Evolutionary conservation across 2,888 invertebrate species (phyloP).

Genomic region (Volucella bombylans): DNA sequence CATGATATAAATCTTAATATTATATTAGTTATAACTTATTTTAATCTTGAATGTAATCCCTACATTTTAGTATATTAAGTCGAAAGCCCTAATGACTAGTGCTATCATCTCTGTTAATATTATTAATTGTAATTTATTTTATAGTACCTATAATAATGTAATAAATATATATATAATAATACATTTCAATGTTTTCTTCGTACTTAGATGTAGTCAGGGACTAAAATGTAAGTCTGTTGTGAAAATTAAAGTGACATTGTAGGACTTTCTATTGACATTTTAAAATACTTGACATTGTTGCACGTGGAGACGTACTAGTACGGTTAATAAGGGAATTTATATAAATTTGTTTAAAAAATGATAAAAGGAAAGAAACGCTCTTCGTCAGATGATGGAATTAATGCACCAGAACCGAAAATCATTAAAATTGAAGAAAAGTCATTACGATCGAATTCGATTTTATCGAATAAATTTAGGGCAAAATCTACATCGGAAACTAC

Average conservation of each 20-base stretch:
- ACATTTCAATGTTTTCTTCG: too few relatives aligned
- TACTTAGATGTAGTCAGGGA: too few relatives aligned
- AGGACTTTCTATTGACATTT: slow-evolving; percentile 4
- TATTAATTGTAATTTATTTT: too few relatives aligned
- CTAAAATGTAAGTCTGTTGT: too few relatives aligned
- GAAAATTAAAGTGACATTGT: not conserved
- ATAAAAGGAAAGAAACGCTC: slow-evolving; percentile 66
- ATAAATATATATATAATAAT: too few relatives aligned
- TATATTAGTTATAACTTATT: too few relatives aligned
- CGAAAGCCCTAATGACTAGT: too few relatives aligned
- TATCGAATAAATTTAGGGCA: slow-evolving; percentile 24
- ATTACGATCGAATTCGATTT: slow-evolving; percentile 3
- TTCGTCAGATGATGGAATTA: slow-evolving; percentile 4
- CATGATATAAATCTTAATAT: too few relatives aligned
- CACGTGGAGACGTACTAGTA: slow-evolving; percentile 45
- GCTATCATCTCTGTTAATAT: too few relatives aligned
- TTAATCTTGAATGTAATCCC: too few relatives aligned
- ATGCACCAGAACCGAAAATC: slow-evolving; percentile 49
- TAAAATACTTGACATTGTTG: not conserved
- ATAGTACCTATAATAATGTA: too few relatives aligned
- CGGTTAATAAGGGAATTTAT: not conserved
- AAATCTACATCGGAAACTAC: slow-evolving; percentile 51
- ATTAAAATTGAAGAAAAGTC: slow-evolving; percentile 29
- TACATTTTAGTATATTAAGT: too few relatives aligned
- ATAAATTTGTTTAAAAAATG: slow-evolving; percentile 48